phyloP scores from a whole-genome alignment of 2,797 vertebrate species.

The Poeciliopsis turneri region DNA sequence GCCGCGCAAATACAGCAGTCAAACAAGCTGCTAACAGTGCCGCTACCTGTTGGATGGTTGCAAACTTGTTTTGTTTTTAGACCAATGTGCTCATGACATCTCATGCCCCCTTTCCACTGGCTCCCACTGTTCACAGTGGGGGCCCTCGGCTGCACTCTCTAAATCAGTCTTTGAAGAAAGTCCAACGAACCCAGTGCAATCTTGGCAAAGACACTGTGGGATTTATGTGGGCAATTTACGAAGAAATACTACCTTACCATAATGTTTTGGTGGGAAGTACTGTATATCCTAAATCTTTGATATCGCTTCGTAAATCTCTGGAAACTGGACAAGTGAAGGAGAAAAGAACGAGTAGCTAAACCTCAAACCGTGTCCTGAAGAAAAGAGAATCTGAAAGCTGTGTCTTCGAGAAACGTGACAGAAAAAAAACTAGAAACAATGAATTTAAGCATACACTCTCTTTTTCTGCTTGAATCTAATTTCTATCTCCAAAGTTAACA shows the following conservation, averaged over 20 bases:
- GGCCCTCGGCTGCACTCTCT: neutral
- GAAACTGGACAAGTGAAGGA: slow-evolving; percentile 1
- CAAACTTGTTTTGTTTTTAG: neutral
- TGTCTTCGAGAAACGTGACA: neutral
- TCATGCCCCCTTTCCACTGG: too few relatives aligned
- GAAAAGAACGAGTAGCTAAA: neutral
- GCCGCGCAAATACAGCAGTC: neutral
- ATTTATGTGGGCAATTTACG: neutral
- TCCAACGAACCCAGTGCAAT: neutral
- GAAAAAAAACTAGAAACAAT: neutral
- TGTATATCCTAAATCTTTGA: neutral
- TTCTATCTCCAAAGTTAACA: neutral
- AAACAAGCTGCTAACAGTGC: neutral
- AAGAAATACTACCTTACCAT: neutral
- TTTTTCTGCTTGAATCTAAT: neutral
- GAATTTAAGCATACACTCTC: neutral
- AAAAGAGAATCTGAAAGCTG: neutral
- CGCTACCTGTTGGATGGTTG: neutral
- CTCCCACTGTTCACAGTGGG: neutral
- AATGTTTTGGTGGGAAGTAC: neutral
- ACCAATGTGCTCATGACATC: neutral
- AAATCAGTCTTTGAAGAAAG: neutral
- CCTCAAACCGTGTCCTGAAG: neutral
- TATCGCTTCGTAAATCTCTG: neutral
- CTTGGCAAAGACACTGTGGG: neutral